Conservation (phyloP, 2,797 vertebrate species). For the Lateolabrax maculatus region DNA sequence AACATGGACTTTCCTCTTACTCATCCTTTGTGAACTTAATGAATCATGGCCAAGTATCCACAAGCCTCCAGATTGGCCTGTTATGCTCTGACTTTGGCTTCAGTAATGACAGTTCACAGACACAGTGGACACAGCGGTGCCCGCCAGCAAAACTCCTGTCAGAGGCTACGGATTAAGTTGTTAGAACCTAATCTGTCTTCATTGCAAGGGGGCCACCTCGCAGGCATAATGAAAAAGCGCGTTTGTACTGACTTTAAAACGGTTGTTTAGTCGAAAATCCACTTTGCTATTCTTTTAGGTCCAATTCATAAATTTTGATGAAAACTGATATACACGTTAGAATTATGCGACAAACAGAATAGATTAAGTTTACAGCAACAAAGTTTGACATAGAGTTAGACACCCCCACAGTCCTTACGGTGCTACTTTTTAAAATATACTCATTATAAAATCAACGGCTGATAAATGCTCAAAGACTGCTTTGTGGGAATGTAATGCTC, state of each 20-base stretch:
- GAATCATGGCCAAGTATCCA: constrained; percentile 27
- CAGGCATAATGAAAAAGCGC: constrained; percentile 12
- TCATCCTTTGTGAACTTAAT: constrained; percentile 20
- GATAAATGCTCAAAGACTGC: constrained; percentile 22
- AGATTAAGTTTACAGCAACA: constrained; percentile 8
- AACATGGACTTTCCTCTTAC: background rate
- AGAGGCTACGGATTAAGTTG: constrained; percentile 67
- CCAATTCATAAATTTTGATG: background rate
- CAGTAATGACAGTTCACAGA: constrained; percentile 56
- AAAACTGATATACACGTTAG: background rate
- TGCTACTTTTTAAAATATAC: background rate
- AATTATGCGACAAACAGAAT: background rate
- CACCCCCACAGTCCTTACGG: background rate
- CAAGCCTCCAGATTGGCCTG: constrained; percentile 14
- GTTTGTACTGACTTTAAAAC: constrained; percentile 16
- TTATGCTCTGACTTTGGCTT: constrained; percentile 26
- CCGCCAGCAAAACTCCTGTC: constrained; percentile 38
- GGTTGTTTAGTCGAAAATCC: background rate
- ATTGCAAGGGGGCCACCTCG: constrained; percentile 26
- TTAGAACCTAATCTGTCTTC: constrained; percentile 68
- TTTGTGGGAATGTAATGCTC: background rate
- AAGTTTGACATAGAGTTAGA: background rate
- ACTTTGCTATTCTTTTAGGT: background rate
- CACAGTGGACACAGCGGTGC: constrained; percentile 36
- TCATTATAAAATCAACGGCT: background rate